Conservation (phyloP, 2,888 invertebrate genomes). For the Hydriomena furcata region DNA sequence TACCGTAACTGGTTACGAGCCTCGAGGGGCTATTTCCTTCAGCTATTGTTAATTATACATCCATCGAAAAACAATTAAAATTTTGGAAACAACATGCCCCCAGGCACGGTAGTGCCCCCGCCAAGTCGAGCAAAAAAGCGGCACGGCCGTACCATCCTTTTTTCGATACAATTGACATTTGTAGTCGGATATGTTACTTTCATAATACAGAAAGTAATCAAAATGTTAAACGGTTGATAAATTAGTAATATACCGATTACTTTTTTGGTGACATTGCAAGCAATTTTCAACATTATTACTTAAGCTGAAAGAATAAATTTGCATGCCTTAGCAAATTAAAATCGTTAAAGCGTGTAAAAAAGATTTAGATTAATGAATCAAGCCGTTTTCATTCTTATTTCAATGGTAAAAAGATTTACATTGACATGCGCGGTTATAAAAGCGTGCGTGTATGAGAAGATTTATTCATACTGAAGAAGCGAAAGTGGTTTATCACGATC, state of each 20-base stretch:
- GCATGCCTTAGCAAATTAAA: conserved; percentile 2
- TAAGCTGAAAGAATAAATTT: conserved; percentile 14
- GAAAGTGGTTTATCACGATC: conserved; percentile 30
- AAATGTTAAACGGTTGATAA: conserved; percentile 20
- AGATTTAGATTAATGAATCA: not conserved
- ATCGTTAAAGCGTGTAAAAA: conserved; percentile 9
- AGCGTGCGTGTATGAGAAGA: conserved; percentile 19
- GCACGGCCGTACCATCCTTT: no score
- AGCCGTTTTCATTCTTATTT: conserved; percentile 1
- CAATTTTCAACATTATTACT: conserved; percentile 15
- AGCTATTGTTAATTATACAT: no score
- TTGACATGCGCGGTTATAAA: not conserved
- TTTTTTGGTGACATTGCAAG: conserved; percentile 1
- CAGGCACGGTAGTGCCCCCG: no score
- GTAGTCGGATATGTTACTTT: conserved; percentile 23
- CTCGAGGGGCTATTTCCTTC: no score
- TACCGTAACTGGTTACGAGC: no score
- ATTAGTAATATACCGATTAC: conserved; percentile 17
- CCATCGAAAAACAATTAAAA: no score
- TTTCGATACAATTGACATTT: conserved; percentile 30
- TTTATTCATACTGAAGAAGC: conserved; percentile 26
- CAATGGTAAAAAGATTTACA: not conserved
- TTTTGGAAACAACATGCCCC: no score
- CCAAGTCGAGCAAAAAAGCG: no score
- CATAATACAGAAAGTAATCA: conserved; percentile 25